phyloP scores from a whole-genome alignment of 2,113 vertebrate species.

The Halichoeres trimaculatus region DNA sequence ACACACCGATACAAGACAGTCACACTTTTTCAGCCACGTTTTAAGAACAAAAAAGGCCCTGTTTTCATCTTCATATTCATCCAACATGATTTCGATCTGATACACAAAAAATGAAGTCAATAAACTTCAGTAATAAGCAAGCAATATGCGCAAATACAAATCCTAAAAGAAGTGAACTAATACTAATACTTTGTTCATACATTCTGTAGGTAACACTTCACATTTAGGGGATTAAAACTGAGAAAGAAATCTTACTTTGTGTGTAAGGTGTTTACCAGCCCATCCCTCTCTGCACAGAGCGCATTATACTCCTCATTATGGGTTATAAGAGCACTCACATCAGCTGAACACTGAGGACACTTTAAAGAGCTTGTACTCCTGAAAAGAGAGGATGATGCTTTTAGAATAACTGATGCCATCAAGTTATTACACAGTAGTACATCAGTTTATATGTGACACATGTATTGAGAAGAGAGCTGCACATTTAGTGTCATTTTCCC shows the following conservation, averaged over 20 bases:
- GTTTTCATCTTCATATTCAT: too few species aligned
- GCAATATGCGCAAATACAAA: too few species aligned
- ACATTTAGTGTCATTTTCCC: neutral
- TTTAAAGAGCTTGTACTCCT: conserved; percentile 21
- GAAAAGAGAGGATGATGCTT: neutral
- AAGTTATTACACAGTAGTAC: neutral
- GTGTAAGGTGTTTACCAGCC: conserved; percentile 83
- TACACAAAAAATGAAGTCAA: too few species aligned
- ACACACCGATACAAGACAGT: too few species aligned
- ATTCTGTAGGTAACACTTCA: too few species aligned
- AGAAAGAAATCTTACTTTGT: conserved; percentile 72
- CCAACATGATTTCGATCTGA: too few species aligned
- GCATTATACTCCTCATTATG: conserved; percentile 80
- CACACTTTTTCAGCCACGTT: too few species aligned
- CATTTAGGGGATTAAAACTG: neutral
- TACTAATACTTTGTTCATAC: too few species aligned
- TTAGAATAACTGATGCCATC: neutral
- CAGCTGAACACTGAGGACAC: conserved; percentile 55
- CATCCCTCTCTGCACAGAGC: conserved; percentile 83
- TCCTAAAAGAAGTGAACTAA: too few species aligned
- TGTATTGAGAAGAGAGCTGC: neutral
- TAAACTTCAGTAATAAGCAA: too few species aligned
- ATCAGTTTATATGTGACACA: neutral
- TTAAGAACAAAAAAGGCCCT: too few species aligned
- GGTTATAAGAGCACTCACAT: conserved; percentile 69